Conservation (phyloP, 2,888 invertebrate genomes). For the Conus canariensis region DNA sequence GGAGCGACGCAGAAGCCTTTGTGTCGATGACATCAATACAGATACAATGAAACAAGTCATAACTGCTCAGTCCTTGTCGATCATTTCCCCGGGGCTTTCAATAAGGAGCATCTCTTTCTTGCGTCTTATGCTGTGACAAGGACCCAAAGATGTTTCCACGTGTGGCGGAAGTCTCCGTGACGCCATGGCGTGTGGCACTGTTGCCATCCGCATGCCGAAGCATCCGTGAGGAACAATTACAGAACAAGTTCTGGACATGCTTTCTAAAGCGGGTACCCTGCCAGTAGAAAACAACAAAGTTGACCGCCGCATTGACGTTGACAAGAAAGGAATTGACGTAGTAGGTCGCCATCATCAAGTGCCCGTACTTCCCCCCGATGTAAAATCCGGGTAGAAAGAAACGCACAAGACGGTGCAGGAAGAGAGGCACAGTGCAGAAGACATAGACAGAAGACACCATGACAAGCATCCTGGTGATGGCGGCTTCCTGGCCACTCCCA, state of each 20-base stretch:
- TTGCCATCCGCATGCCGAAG: no score
- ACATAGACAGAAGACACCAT: neutral
- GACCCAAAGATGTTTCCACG: no score
- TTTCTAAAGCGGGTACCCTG: conserved; percentile 10
- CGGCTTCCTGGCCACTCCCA: neutral
- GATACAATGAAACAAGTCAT: no score
- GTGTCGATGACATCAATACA: no score
- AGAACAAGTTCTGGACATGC: neutral
- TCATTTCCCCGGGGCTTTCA: no score
- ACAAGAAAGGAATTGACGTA: neutral
- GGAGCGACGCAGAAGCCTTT: no score
- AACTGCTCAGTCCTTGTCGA: no score
- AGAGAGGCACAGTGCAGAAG: neutral
- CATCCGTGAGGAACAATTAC: neutral
- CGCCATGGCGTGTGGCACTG: neutral
- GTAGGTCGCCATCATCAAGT: neutral
- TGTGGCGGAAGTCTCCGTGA: neutral
- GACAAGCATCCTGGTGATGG: conserved; percentile 24
- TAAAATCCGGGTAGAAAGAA: neutral
- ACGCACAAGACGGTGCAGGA: neutral
- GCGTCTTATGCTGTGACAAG: no score
- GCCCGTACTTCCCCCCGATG: neutral
- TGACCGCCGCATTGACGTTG: neutral
- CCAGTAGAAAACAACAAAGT: conserved; percentile 21
- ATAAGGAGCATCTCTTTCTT: no score